Percentiles rank a stretch among this genome's conserved stretches.
These are phyloP conservation scores for Cryptus viduatorius DNA, from an alignment of 2,888 invertebrate species.

Conservation along the genomic window DNA sequence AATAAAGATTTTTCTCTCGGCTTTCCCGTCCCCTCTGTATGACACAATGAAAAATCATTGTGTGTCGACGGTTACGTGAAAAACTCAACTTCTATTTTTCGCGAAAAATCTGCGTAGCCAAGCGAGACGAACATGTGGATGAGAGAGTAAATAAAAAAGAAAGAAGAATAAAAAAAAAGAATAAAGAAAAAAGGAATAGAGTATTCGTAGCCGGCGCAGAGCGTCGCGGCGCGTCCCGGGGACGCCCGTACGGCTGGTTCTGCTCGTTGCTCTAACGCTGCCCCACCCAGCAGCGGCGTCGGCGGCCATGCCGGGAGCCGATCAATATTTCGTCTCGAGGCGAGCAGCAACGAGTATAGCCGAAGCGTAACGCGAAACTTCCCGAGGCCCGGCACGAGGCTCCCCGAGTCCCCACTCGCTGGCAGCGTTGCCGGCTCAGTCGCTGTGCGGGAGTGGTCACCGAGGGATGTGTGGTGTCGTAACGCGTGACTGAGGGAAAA, in stretches of 20 bases:
- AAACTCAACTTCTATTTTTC: constrained; percentile 7
- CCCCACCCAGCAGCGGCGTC: constrained; percentile 69
- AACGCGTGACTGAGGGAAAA: constrained; percentile 81
- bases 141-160: constrained; percentile 30
- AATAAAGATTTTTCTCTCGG: constrained; percentile 25
- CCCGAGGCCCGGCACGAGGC: constrained; percentile 80
- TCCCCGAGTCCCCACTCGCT: constrained; percentile 78
- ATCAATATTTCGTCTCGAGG: constrained; percentile 85
- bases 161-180: constrained; percentile 10
- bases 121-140: neutral
- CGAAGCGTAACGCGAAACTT: constrained; percentile 77
- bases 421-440: constrained; percentile 83
- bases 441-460: constrained; percentile 84
- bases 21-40: constrained; percentile 5
- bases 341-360: constrained; percentile 70
- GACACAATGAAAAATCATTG: constrained; percentile 27
- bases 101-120: constrained; percentile 29
- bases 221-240: constrained; percentile 68
- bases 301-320: constrained; percentile 78
- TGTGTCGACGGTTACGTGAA: constrained; percentile 16
- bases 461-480: constrained; percentile 83
- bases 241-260: constrained; percentile 63
- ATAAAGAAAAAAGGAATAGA: constrained; percentile 42
- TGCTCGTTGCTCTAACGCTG: constrained; percentile 57
- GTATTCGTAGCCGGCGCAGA: constrained; percentile 64